These are phyloP conservation scores for Drosophila kikkawai DNA, from an alignment of 1,140 invertebrate species.

Conservation along the genomic window DNA sequence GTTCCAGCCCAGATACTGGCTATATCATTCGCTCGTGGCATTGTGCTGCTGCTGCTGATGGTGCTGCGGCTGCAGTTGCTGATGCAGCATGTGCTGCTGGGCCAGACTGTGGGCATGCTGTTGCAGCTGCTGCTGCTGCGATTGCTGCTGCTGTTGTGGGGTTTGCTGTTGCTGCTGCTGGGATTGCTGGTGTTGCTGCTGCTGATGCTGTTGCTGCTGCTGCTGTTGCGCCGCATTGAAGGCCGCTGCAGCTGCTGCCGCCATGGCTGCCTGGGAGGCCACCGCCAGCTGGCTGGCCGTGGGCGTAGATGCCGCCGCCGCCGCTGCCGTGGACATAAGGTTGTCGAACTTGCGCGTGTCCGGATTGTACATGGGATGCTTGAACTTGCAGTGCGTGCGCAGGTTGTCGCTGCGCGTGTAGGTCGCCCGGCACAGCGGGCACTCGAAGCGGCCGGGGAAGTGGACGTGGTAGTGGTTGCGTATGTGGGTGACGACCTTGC, in stretches of 20 bases:
- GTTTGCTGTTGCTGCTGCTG: constrained; percentile 62
- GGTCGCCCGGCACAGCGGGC: constrained; percentile 93
- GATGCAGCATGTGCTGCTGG: constrained; percentile 74
- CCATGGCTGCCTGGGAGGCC: constrained; percentile 75
- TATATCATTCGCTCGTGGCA: constrained; percentile 84
- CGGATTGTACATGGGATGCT: constrained; percentile 92
- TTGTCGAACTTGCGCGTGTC: constrained; percentile 93
- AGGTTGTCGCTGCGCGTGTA: constrained; percentile 95
- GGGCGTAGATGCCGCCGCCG: constrained; percentile 86
- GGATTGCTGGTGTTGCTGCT: constrained; percentile 81
- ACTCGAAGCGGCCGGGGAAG: constrained; percentile 94
- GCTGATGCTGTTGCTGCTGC: constrained; percentile 70
- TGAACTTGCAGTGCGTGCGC: constrained; percentile 95
- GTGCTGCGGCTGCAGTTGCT: constrained; percentile 73
- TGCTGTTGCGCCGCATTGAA: constrained; percentile 73
- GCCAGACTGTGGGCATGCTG: constrained; percentile 85
- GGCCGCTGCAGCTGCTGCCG: constrained; percentile 80
- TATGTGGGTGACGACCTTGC: constrained; percentile 96
- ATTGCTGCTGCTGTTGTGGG: constrained; percentile 54
- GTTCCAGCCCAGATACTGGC: constrained; percentile 80
- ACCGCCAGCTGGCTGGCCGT: constrained; percentile 81
- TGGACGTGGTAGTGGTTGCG: constrained; percentile 96
- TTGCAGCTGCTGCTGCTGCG: constrained; percentile 66
- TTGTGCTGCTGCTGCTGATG: constrained; percentile 79
- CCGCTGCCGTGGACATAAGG: constrained; percentile 86